Conservation (phyloP, 1,140 invertebrate genomes). For the Drosophila melanogaster region Release_6_plus_ISO1_MT NT_033777.3:15549001-15549500, state of each 20-base stretch:
- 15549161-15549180: conserved; percentile 88
- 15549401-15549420: conserved; percentile 89
- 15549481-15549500: conserved; percentile 89
- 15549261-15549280: conserved; percentile 88
- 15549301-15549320: conserved; percentile 90
- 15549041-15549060: conserved; percentile 91
- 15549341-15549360: conserved; percentile 88
- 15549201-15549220: conserved; percentile 88
- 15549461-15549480: too few species aligned
- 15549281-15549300: conserved; percentile 84
- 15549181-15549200: conserved; percentile 86
- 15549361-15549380: conserved; percentile 89
- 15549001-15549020: conserved; percentile 95
- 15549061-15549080: conserved; percentile 88
- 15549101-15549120: conserved; percentile 88
- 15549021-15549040: conserved; percentile 90
- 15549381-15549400: conserved; percentile 90
- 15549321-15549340: conserved; percentile 88
- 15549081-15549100: conserved; percentile 92
- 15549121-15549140: conserved; percentile 88
- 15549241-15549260: conserved; percentile 87
- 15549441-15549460: too few species aligned
- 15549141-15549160: conserved; percentile 86
- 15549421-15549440: conserved; percentile 85
- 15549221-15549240: conserved; percentile 86